phyloP scores from a whole-genome alignment of 2,888 invertebrate species.

The Hoplodrina ambigua region DNA sequence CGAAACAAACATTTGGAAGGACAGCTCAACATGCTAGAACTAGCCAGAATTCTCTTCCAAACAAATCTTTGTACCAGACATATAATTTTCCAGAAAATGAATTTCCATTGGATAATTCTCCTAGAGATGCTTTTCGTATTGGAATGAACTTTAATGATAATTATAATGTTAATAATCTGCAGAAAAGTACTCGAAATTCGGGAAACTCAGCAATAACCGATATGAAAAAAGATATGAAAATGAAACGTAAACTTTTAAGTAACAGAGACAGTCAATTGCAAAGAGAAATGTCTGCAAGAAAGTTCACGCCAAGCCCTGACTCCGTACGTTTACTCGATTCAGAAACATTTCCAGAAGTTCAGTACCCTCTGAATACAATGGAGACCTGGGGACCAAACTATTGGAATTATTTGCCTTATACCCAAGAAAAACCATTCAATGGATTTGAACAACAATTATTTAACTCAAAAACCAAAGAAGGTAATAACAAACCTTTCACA shows the following conservation, averaged over 20 bases:
- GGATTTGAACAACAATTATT: slow-evolving; percentile 17
- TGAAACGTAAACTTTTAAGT: slow-evolving; percentile 60
- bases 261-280: slow-evolving; percentile 32
- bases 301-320: slow-evolving; percentile 13
- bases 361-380: slow-evolving; percentile 77
- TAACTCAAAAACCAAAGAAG: slow-evolving; percentile 29
- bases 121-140: slow-evolving; percentile 37
- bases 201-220: slow-evolving; percentile 48
- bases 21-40: slow-evolving; percentile 23
- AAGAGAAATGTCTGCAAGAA: slow-evolving; percentile 20
- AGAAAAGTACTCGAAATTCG: slow-evolving; percentile 4
- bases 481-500: slow-evolving; percentile 12
- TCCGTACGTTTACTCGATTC: slow-evolving; percentile 60
- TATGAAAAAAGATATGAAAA: slow-evolving; percentile 65
- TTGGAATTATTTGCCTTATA: slow-evolving; percentile 69
- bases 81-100: slow-evolving; percentile 77
- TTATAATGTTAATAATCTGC: slow-evolving; percentile 1
- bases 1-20: slow-evolving; percentile 34
- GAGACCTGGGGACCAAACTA: slow-evolving; percentile 79
- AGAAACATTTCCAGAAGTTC: slow-evolving; percentile 78
- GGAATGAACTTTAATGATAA: slow-evolving; percentile 31
- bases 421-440: slow-evolving; percentile 39
- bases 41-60: slow-evolving; percentile 12
- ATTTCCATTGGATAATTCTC: slow-evolving; percentile 63
- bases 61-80: slow-evolving; percentile 54